These are phyloP conservation scores for Coptodon bakossiorum DNA, from an alignment of 2,113 vertebrate genomes.

Conservation along the genomic window DNA sequence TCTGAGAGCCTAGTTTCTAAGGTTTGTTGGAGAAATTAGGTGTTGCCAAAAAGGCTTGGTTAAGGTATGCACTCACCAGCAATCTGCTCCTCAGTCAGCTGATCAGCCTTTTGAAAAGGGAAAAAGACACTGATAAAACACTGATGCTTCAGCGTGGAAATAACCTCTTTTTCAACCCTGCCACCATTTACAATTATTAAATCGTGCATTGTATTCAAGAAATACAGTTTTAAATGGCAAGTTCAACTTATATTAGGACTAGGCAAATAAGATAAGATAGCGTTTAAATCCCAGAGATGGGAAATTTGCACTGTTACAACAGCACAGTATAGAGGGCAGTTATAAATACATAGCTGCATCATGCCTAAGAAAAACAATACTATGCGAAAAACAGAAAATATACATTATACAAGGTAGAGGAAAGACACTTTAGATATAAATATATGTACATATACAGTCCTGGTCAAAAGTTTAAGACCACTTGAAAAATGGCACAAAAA, in stretches of 20 bases:
- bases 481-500: background rate
- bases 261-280: background rate
- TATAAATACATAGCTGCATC: background rate
- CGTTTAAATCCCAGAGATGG: background rate
- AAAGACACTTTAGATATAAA: background rate
- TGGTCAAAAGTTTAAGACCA: background rate
- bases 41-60: background rate
- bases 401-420: background rate
- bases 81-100: slow-evolving; percentile 89
- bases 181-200: background rate
- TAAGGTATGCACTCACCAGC: slow-evolving; percentile 74
- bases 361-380: background rate
- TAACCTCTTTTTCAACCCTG: background rate
- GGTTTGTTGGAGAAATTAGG: background rate
- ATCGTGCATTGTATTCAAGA: background rate
- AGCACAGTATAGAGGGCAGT: background rate
- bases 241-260: background rate
- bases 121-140: background rate
- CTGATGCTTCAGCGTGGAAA: background rate
- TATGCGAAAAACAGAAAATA: background rate
- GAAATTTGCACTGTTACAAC: background rate
- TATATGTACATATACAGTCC: background rate
- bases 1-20: background rate
- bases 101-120: slow-evolving; percentile 77
- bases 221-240: background rate